Evolutionary conservation across 2,888 invertebrate genomes (phyloP), one percentile per base, ranked within the genome.

Genomic region (Hirtodrosophila trivittata): DNA sequence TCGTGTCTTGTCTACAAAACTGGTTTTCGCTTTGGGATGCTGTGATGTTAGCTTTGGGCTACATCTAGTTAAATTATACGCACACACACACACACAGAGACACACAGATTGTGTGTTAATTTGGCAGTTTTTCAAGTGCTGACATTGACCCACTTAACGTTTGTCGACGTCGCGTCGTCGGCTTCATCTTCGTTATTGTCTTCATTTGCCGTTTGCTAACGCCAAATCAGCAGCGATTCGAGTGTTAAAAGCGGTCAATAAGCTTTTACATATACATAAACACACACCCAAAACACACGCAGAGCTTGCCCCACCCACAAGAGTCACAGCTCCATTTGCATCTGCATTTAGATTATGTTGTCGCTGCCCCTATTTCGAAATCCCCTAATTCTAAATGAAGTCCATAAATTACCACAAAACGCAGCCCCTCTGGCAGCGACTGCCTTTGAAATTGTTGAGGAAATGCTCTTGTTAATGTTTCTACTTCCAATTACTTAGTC

Each of bases 101-200:
- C 14, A 14, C 13, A 46, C 33, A 26, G 13, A 14, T 42, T 60
- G 51, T 65, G 60, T 77, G 84, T 86, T 80, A 80, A 80, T 86
- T 80, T 80, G 80, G 84, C 77, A 67, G 80, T 70, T 86, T 78
- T 85, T 85, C 64, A 85, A 72, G 59, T 62, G 80, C 77, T 88
- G 87, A 87, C 87, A 88, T 87, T 87, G 87, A 87, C 88, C 87
- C 84, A 87, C 63, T 74, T 88, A 60, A 18, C 42, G 64, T 58
- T 73, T 69, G 66, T 67, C 83, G 70, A 72, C 83, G 59, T 57
- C 45, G 42, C 33, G 9, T 47, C 50, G 37, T 55, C 37, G 47
- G 41, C 49, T 60, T 66, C 66, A 66, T 76, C 71, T 77, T 67
- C 38, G 56, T 30, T 55, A 47, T 71, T 55, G 54, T 47, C 45